Evolutionary conservation across 2,888 invertebrate species (phyloP).

Genomic region (Hetaerina titia): DNA sequence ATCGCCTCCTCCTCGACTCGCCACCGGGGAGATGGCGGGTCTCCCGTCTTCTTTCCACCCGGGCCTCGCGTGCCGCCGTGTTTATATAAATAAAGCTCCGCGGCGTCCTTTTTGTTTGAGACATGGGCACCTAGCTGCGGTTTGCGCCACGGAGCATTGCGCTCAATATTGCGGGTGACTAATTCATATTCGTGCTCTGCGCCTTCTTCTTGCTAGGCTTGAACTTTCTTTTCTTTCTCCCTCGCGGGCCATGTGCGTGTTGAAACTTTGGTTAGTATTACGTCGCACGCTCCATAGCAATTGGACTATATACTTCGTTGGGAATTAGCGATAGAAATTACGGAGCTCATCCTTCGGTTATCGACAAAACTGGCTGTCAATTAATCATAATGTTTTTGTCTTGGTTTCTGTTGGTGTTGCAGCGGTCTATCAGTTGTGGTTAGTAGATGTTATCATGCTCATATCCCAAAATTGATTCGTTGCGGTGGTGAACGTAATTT

Average conservation of each 20-base stretch:
- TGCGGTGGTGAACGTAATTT: no score
- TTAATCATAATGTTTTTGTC: no score
- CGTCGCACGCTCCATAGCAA: not conserved
- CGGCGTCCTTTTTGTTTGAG: not conserved
- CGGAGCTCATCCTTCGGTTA: not conserved
- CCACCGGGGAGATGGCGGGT: not conserved
- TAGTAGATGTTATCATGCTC: no score
- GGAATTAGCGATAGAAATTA: not conserved
- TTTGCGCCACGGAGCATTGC: not conserved
- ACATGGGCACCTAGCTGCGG: not conserved
- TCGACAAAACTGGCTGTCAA: not conserved
- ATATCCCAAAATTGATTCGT: no score
- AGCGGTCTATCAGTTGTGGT: no score
- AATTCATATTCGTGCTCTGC: conserved; percentile 15
- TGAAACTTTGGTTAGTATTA: not conserved
- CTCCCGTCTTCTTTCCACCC: not conserved
- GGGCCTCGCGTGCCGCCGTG: not conserved
- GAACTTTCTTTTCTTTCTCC: conserved; percentile 11
- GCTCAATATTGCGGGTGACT: not conserved
- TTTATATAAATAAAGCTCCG: not conserved
- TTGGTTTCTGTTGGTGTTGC: no score
- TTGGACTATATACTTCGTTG: not conserved
- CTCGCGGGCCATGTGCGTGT: not conserved
- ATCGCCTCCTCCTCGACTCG: not conserved
- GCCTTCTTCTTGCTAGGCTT: not conserved